Base-by-base conservation (phyloP, 2,888 invertebrate genomes). In the Perithous albicinctus region DNA sequence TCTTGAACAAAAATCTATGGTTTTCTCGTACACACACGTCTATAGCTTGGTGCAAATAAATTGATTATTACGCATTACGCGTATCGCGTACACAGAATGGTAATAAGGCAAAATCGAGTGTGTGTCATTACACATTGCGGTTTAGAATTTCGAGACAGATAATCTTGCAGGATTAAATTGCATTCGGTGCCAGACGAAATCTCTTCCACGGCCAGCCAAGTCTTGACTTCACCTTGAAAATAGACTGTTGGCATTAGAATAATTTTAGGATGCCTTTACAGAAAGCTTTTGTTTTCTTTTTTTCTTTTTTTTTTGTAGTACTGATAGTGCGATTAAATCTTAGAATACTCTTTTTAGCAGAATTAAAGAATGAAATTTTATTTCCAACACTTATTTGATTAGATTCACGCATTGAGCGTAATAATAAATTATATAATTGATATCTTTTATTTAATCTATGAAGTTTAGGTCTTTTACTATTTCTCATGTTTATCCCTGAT, bases 71-170 rank as follows among this genome's bases (percentile, higher is more conserved):
- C 72, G 66, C 74, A 75, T 81, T 74, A n/a, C n/a, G 80, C 59
- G 79, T 73, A 61, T 70, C 35, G 41, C 32, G 48, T 8, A 61
- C 18, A 59, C 6, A 6, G n/a, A 15, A 73, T 51, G 29, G 35
- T 78, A 54, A 56, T 69, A 74, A 67, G n/a, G 61, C 73, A 41
- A 78, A 75, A n/a, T n/a, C 74, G 64, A 63, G 70, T 70, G 48
- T 75, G 59, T 67, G n/a, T n/a, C n/a, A 64, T 70, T 70, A 66
- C 75, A 18, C 26, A n/a, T n/a, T 18, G 43, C 23, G 67, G 75
- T 83, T 63, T 78, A 78, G 75, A 74, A 78, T 83, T 81, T 83
- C 83, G 69, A 63, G 77, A 83, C 78, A 61, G 56, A 81, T 81
- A 48, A 72, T n/a, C 61, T 67, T n/a, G 69, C n/a, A 72, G 67